Percentiles rank a stretch among this genome's conserved stretches.
These are phyloP conservation scores for Syncerus caffer DNA, from an alignment of 2,797 vertebrate species.

Conservation along the genomic window DNA sequence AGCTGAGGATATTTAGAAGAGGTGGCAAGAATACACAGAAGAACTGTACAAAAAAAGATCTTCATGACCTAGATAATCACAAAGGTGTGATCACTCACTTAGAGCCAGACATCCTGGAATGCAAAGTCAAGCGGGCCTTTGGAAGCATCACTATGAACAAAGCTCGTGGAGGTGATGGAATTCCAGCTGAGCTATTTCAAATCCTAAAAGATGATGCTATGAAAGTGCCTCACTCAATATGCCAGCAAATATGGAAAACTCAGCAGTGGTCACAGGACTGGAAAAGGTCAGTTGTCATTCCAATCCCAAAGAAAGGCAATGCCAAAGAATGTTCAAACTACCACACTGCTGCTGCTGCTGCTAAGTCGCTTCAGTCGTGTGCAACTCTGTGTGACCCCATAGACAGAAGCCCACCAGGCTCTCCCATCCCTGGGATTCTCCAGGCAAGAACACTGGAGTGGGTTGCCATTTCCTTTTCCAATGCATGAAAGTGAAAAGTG, in stretches of 20 bases:
- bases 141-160: background rate
- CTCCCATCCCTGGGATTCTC: no score
- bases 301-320: background rate
- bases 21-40: background rate
- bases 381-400: no score
- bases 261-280: background rate
- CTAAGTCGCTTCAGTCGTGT: no score
- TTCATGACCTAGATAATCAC: background rate
- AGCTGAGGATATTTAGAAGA: background rate
- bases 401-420: no score
- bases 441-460: no score
- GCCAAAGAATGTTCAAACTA: background rate
- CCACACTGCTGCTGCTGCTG: background rate
- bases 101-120: background rate
- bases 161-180: background rate
- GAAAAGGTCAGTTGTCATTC: background rate
- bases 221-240: background rate
- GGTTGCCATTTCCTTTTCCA: no score
- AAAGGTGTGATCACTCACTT: background rate
- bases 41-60: background rate
- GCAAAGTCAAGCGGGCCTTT: background rate
- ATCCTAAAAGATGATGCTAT: background rate
- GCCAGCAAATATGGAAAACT: background rate
- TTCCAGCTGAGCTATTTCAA: background rate
- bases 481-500: no score